Base-by-base conservation (phyloP, 2,113 vertebrate genomes). In the Promerops cafer region DNA sequence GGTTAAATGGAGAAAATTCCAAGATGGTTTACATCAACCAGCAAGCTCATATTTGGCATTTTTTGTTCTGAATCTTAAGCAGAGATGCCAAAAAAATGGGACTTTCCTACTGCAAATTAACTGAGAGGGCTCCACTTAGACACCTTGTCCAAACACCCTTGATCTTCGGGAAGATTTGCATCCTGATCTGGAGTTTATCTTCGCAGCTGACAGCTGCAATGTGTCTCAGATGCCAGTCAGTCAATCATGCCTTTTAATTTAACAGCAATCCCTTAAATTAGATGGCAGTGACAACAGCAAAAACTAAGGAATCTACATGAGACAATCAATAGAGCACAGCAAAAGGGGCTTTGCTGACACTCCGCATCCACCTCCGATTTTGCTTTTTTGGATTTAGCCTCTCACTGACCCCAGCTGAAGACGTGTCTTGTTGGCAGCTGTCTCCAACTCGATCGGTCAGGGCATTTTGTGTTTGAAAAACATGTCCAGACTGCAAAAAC, bases 131-230 rank as follows among this genome's bases (percentile, higher is more conserved):
- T 92, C 65, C 57, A 49, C 65, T 89, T 30, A 80, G 39, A 86
- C 6, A 5, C 31, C 76, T 89, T 4, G 1, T 90, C 77, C 94
- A 87, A 89, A 84, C 60, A 75, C 80, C 79, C 96, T 87, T 96
- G 96, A 92, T 93, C 93, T 94, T 82, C 56, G 30, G 61, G 69
- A 89, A 89, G 57, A 83, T 81, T 84, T 92, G 80, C 90, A 69
- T 92, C 72, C 82, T 0, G 2, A 50, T 84, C 69, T 0, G 0
- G 92, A 95, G 76, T 94, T 89, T 61, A 50, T 93, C 94, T 90
- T 71, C 11, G 22, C 94, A 95, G 93, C 94, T 96, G 93, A 87
- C 96, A 97, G 93, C 96, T 97, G 96, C 12, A 22, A 53, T 90
- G 61, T 87, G 79, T 93, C 92, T 93, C 92, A 71, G 72, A 94